These are phyloP conservation scores for Eristalinus aeneus DNA, from an alignment of 2,888 invertebrate species.

Conservation along the genomic window DNA sequence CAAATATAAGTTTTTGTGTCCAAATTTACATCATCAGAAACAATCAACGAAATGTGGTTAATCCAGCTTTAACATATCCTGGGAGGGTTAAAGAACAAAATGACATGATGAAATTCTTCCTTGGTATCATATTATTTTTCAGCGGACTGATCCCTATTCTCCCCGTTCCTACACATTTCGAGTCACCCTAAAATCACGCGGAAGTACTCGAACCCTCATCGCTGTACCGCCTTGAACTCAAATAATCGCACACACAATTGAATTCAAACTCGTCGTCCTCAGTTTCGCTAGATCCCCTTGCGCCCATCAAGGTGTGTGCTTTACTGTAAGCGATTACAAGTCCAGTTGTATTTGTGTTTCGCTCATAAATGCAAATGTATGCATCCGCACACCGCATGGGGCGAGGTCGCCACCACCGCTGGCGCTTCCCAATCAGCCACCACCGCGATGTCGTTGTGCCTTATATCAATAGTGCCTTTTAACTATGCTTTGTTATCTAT, in stretches of 20 bases:
- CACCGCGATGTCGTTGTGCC: background rate
- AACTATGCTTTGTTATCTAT: background rate
- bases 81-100: no score
- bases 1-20: no score
- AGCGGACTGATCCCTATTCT: no score
- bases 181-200: background rate
- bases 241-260: no score
- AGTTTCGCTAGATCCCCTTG: background rate
- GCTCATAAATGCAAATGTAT: constrained; percentile 47
- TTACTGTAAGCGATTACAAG: constrained; percentile 30
- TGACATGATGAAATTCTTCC: no score
- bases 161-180: no score
- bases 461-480: no score
- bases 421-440: background rate
- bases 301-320: constrained; percentile 26
- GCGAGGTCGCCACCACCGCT: constrained; percentile 6
- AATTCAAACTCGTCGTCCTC: background rate
- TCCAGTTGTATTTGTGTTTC: constrained; percentile 18
- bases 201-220: background rate
- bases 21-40: no score
- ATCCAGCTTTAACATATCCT: no score
- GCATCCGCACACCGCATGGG: constrained; percentile 13
- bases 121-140: no score
- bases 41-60: no score
- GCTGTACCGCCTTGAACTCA: background rate